These are phyloP conservation scores for Chrysodeixis includens DNA, from an alignment of 2,888 invertebrate species.

Conservation along the genomic window DNA sequence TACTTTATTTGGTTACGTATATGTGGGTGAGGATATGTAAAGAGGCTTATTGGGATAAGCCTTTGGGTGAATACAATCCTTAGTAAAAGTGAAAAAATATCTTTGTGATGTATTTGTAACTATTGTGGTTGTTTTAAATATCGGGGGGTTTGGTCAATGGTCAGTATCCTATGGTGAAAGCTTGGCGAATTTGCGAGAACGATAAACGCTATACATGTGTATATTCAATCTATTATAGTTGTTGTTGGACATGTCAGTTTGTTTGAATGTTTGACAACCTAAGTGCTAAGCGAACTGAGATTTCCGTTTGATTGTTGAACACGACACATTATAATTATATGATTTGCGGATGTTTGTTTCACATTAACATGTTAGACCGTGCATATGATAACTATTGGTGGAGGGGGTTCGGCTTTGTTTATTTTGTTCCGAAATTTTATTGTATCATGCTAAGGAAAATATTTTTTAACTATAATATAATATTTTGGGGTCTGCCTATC, in stretches of 20 bases:
- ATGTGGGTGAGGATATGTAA: conserved; percentile 66
- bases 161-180: background rate
- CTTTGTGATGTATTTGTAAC: conserved; percentile 49
- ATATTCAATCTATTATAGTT: background rate
- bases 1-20: conserved; percentile 74
- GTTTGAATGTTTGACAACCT: background rate
- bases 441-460: too few species aligned
- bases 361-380: background rate
- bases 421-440: too few species aligned
- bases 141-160: background rate
- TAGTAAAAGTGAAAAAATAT: conserved; percentile 64
- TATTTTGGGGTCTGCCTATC: too few species aligned
- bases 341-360: background rate
- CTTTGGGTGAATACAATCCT: conserved; percentile 53
- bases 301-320: background rate
- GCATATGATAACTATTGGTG: too few species aligned
- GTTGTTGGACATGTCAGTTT: background rate
- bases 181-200: background rate
- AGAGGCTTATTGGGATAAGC: conserved; percentile 70
- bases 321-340: background rate
- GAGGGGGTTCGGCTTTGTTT: too few species aligned
- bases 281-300: background rate
- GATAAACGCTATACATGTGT: background rate
- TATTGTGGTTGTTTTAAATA: conserved; percentile 27
- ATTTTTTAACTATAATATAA: too few species aligned